Percentiles rank a stretch among this genome's conserved stretches.
Conservation (phyloP, 2,113 vertebrate genomes). For the Sinosuthora webbiana region DNA sequence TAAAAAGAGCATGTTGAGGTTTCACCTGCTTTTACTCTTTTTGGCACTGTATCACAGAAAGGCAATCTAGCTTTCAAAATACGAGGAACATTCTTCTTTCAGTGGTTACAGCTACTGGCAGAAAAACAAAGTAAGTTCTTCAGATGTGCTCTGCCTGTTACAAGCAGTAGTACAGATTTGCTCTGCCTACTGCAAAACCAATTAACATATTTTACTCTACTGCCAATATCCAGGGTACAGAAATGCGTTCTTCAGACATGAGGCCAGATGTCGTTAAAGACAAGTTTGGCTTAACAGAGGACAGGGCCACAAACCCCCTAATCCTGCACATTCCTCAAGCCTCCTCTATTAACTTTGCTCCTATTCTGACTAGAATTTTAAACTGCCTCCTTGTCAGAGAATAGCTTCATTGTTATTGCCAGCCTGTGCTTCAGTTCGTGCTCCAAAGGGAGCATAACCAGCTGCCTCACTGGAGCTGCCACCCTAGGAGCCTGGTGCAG, state of each 20-base stretch:
- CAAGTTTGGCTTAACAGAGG: not conserved
- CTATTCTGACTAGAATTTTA: not conserved
- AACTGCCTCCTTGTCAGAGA: not conserved
- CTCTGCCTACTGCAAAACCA: not conserved
- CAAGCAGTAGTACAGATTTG: not conserved
- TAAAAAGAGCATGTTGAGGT: not conserved
- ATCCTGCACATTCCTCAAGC: not conserved
- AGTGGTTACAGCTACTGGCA: not conserved
- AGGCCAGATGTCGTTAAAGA: not conserved
- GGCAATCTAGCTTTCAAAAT: not conserved
- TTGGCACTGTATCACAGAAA: not conserved
- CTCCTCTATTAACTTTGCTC: not conserved
- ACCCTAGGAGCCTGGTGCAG: fast-evolving
- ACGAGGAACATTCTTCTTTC: not conserved
- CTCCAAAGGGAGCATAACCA: not conserved
- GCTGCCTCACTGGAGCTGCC: not conserved
- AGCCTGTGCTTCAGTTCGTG: not conserved
- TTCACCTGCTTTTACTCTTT: not conserved
- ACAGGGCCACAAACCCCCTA: not conserved
- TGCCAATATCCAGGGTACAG: not conserved
- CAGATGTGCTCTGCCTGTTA: not conserved
- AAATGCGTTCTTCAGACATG: not conserved
- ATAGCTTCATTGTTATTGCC: not conserved
- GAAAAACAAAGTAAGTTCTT: not conserved
- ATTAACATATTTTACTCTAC: not conserved